Evolutionary conservation across 2,113 vertebrate genomes (phyloP).

Genomic region (Pelecanoides urinatrix): DNA sequence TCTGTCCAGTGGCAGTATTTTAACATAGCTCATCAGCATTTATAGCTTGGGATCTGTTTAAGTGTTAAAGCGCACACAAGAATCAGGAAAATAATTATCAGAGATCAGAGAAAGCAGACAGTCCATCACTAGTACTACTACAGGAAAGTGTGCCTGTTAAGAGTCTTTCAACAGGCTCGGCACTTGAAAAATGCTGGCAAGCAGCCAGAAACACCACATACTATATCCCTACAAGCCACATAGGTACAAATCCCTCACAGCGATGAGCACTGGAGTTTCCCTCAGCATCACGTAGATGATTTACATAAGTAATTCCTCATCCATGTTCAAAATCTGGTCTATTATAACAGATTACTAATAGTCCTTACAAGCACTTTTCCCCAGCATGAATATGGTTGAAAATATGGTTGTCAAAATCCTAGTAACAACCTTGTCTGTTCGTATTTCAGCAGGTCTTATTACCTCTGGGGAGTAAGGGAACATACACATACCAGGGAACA

Average conservation of each 20-base stretch:
- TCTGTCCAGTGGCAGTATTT: not conserved
- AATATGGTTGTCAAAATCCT: not conserved
- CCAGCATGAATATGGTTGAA: not conserved
- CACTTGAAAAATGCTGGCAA: not conserved
- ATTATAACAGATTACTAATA: not conserved
- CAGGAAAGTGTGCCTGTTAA: not conserved
- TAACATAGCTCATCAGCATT: not conserved
- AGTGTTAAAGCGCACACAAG: not conserved
- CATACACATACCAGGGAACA: not conserved
- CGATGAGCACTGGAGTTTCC: not conserved
- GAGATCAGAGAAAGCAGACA: not conserved
- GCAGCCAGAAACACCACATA: not conserved
- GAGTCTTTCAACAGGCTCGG: not conserved
- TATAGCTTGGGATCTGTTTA: not conserved
- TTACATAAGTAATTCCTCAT: not conserved
- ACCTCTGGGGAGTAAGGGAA: not conserved
- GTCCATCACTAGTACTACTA: not conserved
- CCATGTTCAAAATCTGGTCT: not conserved
- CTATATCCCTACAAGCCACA: not conserved
- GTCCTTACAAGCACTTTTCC: not conserved
- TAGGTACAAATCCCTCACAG: not conserved
- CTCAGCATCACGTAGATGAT: not conserved
- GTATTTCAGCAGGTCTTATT: not conserved
- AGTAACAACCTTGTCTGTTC: not conserved
- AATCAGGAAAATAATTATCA: not conserved